Evolutionary conservation across 2,113 vertebrate genomes (phyloP), one percentile per base, ranked within the genome.

Genomic region (Hippocampus zosterae): DNA sequence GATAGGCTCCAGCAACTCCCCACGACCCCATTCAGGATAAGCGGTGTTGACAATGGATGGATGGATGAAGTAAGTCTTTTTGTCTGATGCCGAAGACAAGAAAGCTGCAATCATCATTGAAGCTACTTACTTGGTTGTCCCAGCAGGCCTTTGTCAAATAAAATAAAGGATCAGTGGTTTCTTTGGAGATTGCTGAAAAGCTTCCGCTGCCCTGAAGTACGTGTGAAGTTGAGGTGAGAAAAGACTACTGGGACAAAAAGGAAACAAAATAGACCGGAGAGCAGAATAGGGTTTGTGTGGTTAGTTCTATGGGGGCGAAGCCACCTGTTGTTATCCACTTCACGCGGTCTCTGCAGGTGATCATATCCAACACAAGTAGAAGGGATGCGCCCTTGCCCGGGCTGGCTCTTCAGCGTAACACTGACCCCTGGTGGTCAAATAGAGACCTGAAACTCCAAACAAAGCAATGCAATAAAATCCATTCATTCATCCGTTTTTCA

Each of bases 401-500:
- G 18, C 60, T 64, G 44, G 25, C 73, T 88, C 74, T 68, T 75
- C 75, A 83, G 83, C 77, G 2, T 80, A 80, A 91, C 75, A 91
- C 84, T 90, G 89, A 80, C 90, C 87, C 85, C 88, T 90, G 72
- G 84, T 91, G 90, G 78, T 68, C 33, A 53, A 19, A 13, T 42
- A 60, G 27, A 63, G 18, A 77, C 87, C 65, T 76, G 33, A 29
- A 44, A 62, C 16, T 29, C 27, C 29, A 60, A 33, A 16, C 27
- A 8, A 33, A 2, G 6, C 27, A 60, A 60, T 60, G 15, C 12
- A 57, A 57, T 6, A 27, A 16, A 60, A 33, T 60, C 13, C 16
- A 59, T 25, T 15, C 12, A 25, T 15, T 27, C 13, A 11, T 27
- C 12, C 41, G 27, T 8, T 41, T 56, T n/a, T 19, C 29, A 55